Evolutionary conservation across 2,888 invertebrate species (phyloP), one percentile per base, ranked within the genome.

Genomic region (Plagodis dolabraria): DNA sequence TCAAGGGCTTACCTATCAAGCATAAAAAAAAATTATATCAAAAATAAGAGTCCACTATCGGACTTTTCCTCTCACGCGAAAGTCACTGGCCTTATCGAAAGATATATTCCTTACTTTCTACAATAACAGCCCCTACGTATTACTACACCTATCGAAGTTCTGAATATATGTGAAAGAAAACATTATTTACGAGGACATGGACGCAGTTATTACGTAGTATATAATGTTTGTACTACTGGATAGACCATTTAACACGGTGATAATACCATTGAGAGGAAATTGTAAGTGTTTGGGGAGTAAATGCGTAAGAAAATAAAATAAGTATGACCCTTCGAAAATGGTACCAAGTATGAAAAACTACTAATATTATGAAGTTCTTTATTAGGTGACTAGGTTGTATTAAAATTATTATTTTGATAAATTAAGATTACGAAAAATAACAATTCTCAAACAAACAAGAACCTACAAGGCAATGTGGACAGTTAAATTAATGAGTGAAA

Each of bases 181-280:
- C 47, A 49, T 38, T 57, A 68, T 70, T 64, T 68, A 68, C 61
- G 61, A 53, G 59, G 60, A 64, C 56, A 67, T 67, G 71, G 73
- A 74, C 71, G 65, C 72, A 70, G 70, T 75, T 79, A 76, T 76
- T 74, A 75, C 74, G 55, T 67, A 68, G 63, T 75, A 74, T 72
- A 77, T 74, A 68, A 71, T 74, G 71, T 74, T 74, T 75, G 74
- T 74, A 69, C 68, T 63, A 72, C 64, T 66, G 58, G 70, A 69
- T 71, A 74, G 65, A 67, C 70, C 74, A 72, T 77, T 74, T 67
- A 73, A 67, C 73, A 71, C 57, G 40, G 49, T 36, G 36, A 50
- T 44, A 45, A 47, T 46, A 35, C 35, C 42, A 22, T 50, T 35
- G 51, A 9, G 12, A 42, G 10, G 36, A 34, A 46, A 46, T 38